Conservation (phyloP, 2,113 vertebrate species). For the Chroicocephalus ridibundus region DNA sequence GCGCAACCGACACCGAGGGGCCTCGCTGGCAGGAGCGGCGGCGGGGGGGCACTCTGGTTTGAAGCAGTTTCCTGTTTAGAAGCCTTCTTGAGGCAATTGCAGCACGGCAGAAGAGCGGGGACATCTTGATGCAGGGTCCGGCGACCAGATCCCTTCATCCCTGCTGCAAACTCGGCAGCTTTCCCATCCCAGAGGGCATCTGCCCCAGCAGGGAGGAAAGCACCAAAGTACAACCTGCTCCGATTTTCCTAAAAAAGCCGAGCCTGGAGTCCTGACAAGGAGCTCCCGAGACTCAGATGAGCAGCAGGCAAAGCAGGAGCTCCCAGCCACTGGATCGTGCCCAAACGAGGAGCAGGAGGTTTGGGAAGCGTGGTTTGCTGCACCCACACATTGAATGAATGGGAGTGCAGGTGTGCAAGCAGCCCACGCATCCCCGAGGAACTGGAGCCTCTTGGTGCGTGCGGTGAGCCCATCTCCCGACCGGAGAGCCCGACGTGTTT, state of each 20-base stretch:
- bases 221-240: background rate
- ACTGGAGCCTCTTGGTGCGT: accelerated
- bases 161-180: background rate
- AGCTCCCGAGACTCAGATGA: background rate
- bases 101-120: accelerated
- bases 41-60: background rate
- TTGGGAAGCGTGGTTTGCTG: background rate
- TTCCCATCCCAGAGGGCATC: background rate
- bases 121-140: background rate
- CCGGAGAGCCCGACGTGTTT: background rate
- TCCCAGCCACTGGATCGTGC: background rate
- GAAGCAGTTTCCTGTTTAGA: conserved; percentile 12
- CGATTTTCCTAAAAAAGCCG: background rate
- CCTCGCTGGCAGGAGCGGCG: background rate
- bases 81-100: background rate
- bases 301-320: background rate
- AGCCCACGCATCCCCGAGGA: accelerated
- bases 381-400: background rate
- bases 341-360: background rate
- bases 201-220: background rate
- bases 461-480: background rate
- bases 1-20: background rate
- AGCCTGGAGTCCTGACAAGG: background rate
- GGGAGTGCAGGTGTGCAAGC: accelerated
- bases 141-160: background rate